Evolutionary conservation across 2,113 vertebrate species (phyloP).

Genomic region (Corythoichthys haematopterus): DNA sequence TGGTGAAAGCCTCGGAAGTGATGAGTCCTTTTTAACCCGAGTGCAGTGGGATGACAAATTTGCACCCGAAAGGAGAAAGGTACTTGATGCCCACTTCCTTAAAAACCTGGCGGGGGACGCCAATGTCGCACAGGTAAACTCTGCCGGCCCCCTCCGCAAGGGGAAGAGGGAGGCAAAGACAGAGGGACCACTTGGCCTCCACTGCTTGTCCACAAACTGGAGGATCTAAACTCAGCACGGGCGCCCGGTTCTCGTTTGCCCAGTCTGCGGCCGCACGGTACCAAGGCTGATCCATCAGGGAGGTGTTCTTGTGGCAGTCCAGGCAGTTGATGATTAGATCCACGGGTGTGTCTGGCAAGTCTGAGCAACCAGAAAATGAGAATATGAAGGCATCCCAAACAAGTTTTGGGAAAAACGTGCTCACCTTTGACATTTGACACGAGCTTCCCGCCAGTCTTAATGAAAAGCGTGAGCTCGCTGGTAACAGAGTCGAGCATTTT

Average conservation of each 20-base stretch:
- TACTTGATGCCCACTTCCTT: slow-evolving; percentile 95
- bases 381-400: not conserved
- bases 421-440: slow-evolving; percentile 92
- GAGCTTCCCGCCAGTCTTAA: slow-evolving; percentile 86
- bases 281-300: slow-evolving; percentile 93
- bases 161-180: slow-evolving; percentile 85
- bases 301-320: slow-evolving; percentile 93
- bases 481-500: slow-evolving; percentile 95
- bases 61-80: slow-evolving; percentile 94
- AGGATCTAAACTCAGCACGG: slow-evolving; percentile 93
- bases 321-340: slow-evolving; percentile 97
- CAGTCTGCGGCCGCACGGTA: slow-evolving; percentile 91
- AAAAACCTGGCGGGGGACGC: slow-evolving; percentile 90
- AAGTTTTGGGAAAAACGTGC: not conserved
- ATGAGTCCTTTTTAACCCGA: slow-evolving; percentile 70
- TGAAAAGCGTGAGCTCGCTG: slow-evolving; percentile 88
- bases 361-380: slow-evolving; percentile 59
- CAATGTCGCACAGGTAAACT: slow-evolving; percentile 93
- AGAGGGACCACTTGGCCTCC: slow-evolving; percentile 94
- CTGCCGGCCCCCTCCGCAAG: slow-evolving; percentile 86
- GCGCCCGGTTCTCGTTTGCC: slow-evolving; percentile 94
- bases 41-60: slow-evolving; percentile 95
- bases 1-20: slow-evolving; percentile 18
- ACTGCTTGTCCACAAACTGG: slow-evolving; percentile 85
- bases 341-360: slow-evolving; percentile 89